Evolutionary conservation across 2,888 invertebrate species (phyloP).

Genomic region (Euclidia mi): DNA sequence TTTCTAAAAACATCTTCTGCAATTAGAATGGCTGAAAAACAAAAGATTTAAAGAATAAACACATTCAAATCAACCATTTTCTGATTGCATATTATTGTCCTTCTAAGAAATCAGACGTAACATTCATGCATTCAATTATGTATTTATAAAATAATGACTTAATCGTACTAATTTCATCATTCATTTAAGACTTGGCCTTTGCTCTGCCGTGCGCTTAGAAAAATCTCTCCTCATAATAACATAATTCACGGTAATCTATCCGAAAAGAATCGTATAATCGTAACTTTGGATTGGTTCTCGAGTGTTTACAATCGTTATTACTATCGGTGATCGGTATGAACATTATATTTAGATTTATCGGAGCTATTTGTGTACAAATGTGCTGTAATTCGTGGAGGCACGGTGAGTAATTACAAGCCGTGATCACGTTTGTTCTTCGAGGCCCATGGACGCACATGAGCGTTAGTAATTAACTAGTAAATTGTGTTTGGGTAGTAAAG

Average conservation of each 20-base stretch:
- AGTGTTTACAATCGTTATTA: slow-evolving; percentile 45
- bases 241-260: slow-evolving; percentile 45
- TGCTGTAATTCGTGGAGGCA: slow-evolving; percentile 46
- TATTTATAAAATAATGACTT: no score
- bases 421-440: slow-evolving; percentile 26
- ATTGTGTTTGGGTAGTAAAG: slow-evolving; percentile 36
- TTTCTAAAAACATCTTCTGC: no score
- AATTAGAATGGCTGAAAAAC: no score
- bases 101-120: no score
- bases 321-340: slow-evolving; percentile 37
- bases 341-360: slow-evolving; percentile 47
- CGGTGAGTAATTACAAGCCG: slow-evolving; percentile 40
- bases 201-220: not conserved
- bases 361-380: slow-evolving; percentile 45
- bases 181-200: slow-evolving; percentile 1
- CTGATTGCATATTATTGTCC: no score
- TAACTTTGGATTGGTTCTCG: slow-evolving; percentile 44
- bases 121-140: no score
- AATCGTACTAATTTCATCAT: no score
- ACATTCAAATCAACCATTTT: no score
- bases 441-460: slow-evolving; percentile 26
- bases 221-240: slow-evolving; percentile 34
- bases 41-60: no score
- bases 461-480: slow-evolving; percentile 41
- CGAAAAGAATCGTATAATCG: slow-evolving; percentile 37